phyloP scores from a whole-genome alignment of 1,140 invertebrate genomes.

The Yoshiicerus persimilis region DNA sequence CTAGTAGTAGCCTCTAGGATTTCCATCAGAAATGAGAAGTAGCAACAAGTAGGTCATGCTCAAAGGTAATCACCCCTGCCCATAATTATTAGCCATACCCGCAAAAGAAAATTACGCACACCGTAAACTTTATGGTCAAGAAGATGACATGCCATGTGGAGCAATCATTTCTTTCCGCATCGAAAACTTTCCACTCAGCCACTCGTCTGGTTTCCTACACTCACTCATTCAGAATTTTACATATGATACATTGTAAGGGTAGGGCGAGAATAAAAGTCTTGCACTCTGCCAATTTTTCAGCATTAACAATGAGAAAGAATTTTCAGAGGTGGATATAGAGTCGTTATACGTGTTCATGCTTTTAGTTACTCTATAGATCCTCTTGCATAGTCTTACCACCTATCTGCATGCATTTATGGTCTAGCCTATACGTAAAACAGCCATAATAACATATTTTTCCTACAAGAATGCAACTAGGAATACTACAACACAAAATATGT shows the following conservation, averaged over 20 bases:
- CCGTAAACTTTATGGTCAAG: slow-evolving; percentile 40
- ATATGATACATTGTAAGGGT: neutral
- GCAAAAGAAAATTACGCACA: slow-evolving; percentile 42
- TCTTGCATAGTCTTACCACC: too few species aligned
- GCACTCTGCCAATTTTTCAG: neutral
- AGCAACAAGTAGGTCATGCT: slow-evolving; percentile 35
- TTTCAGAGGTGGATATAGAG: neutral
- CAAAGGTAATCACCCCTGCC: slow-evolving; percentile 28
- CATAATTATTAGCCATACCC: slow-evolving; percentile 34
- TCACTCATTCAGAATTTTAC: neutral
- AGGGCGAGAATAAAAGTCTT: neutral
- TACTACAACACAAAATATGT: neutral
- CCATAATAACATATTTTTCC: too few species aligned
- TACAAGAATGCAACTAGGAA: neutral
- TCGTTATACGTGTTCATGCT: too few species aligned
- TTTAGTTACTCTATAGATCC: too few species aligned
- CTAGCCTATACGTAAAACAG: too few species aligned
- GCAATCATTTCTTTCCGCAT: slow-evolving; percentile 31
- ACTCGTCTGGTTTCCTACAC: neutral
- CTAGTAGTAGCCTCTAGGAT: neutral
- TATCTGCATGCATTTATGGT: too few species aligned
- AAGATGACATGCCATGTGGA: slow-evolving; percentile 27
- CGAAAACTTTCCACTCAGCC: slow-evolving; percentile 2
- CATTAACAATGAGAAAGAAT: neutral
- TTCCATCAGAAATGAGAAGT: neutral